These are phyloP conservation scores for Corvus moneduloides DNA, from an alignment of 2,113 vertebrate species.

Conservation along the genomic window DNA sequence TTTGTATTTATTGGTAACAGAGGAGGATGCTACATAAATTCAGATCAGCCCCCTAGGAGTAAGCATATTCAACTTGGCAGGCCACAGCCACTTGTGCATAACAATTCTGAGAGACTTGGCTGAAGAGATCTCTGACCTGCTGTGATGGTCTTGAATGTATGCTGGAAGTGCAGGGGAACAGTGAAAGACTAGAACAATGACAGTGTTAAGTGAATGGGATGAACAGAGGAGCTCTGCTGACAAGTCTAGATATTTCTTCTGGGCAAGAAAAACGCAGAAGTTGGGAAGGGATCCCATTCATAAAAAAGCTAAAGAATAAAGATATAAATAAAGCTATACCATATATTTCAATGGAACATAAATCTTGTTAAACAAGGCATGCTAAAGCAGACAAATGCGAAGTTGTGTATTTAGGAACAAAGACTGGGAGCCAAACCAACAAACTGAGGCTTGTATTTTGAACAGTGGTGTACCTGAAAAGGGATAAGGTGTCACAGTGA, in stretches of 20 bases:
- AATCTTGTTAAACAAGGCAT: neutral
- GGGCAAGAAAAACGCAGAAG: neutral
- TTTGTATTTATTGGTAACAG: conserved; percentile 40
- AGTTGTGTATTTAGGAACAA: neutral
- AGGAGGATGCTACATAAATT: conserved; percentile 32
- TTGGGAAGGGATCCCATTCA: neutral
- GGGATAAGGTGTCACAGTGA: neutral
- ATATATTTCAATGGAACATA: neutral
- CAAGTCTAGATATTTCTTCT: neutral
- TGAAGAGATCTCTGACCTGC: conserved; percentile 19
- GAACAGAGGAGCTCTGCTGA: neutral
- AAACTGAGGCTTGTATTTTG: neutral
- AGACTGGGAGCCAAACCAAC: neutral
- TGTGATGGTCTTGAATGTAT: neutral
- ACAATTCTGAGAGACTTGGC: conserved; percentile 37
- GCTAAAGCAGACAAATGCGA: neutral
- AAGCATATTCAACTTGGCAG: conserved; percentile 33
- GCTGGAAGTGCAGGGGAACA: neutral
- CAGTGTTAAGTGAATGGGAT: neutral
- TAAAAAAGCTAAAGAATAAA: neutral
- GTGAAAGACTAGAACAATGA: neutral
- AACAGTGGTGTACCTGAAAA: neutral
- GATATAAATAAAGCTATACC: neutral
- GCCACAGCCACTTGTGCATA: neutral
- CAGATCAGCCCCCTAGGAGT: conserved; percentile 25